Base-by-base conservation (phyloP, 1,140 invertebrate genomes). In the Gonatopus flavifemur region DNA sequence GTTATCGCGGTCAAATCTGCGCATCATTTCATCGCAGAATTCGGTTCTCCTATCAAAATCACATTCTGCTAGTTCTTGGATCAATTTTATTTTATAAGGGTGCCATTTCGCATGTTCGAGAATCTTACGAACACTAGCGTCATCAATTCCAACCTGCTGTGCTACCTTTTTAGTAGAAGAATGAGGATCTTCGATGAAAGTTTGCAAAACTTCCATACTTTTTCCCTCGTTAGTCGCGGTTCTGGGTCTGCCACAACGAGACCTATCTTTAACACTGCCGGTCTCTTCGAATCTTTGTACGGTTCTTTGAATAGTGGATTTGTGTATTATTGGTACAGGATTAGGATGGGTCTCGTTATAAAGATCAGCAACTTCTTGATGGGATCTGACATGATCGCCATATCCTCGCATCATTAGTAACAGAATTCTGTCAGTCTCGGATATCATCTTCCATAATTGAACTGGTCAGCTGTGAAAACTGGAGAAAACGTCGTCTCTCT, bases 1-100 rank as follows among this genome's bases (percentile, higher is more conserved):
- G 16, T 49, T 38, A 33, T 59, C 36, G 16, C 12, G 28, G 40
- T 49, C 47, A 39, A 48, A 55, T 49, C n/a, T 28, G 25, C 6
- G 12, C 25, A 28, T 28, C 25, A 28, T 28, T 6, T 7, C 6
- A 7, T 28, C 25, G 25, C 25, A 28, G 12, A 28, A 28, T 12
- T 28, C 25, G 6, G 12, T 7, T 7, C 25, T 6, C 12, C 25
- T 6, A 28, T 28, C 25, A 28, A 28, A 28, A 28, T 28, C 25
- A 28, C 12, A 6, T 28, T 28, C 25, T 7, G 6, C 12, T 12
- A 28, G 12, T 28, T 28, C 6, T 28, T 28, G 25, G 6, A 28
- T 12, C 12, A 28, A 28, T 28, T 28, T 6, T 7, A 28, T 28
- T 28, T 28, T 28, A 28, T 28, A 28, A 12, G 25, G 12, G 25